Percentiles rank a stretch among this genome's conserved stretches.
These are phyloP conservation scores for Neoarius graeffei DNA, from an alignment of 2,113 vertebrate genomes.

Conservation along the genomic window DNA sequence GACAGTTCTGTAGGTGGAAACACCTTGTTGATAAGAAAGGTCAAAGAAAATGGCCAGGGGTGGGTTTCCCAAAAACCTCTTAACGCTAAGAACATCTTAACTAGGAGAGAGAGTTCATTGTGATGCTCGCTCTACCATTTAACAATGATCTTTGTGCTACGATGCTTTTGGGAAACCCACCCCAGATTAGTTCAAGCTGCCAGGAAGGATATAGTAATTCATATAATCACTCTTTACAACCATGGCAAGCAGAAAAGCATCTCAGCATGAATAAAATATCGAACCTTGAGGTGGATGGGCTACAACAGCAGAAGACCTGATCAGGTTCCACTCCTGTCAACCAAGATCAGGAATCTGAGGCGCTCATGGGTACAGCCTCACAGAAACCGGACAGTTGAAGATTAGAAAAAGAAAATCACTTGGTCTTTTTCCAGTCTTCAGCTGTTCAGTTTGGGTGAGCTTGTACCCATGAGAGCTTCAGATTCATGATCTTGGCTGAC, in stretches of 20 bases:
- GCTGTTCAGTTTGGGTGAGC: too few relatives aligned
- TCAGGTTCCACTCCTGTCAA: neutral
- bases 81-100: too few relatives aligned
- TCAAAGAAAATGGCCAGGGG: too few relatives aligned
- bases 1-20: too few relatives aligned
- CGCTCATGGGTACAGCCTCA: neutral
- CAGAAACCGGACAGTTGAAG: neutral
- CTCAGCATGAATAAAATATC: neutral
- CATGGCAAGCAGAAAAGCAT: neutral
- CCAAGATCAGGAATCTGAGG: neutral
- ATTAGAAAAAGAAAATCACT: neutral
- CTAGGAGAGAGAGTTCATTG: too few relatives aligned
- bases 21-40: too few relatives aligned
- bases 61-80: too few relatives aligned
- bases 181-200: neutral
- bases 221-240: neutral
- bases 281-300: neutral
- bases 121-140: too few relatives aligned
- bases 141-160: too few relatives aligned
- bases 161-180: too few relatives aligned
- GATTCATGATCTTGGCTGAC: neutral
- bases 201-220: neutral
- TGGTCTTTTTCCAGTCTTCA: too few relatives aligned
- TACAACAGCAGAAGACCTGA: neutral
- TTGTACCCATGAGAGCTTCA: too few relatives aligned